phyloP scores from a whole-genome alignment of 2,888 invertebrate genomes.

The Lithophane ornitopus region DNA sequence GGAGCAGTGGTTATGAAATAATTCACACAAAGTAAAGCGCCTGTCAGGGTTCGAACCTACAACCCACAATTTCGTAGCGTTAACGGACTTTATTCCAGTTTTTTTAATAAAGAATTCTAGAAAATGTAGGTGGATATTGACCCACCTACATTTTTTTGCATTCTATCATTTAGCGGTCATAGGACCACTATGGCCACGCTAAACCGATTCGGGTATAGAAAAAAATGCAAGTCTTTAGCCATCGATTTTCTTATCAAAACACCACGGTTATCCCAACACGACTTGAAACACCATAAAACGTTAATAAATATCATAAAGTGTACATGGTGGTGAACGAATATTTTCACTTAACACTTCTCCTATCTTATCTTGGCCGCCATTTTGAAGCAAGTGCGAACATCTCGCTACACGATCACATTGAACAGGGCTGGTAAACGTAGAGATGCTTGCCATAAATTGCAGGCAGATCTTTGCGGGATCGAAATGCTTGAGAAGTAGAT shows the following conservation, averaged over 20 bases:
- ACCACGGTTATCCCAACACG: conserved; percentile 3
- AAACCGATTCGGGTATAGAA: neutral
- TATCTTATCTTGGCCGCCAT: conserved; percentile 74
- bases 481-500: neutral
- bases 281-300: conserved; percentile 26
- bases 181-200: neutral
- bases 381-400: conserved; percentile 61
- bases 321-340: conserved; percentile 56
- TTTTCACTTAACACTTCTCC: conserved; percentile 69
- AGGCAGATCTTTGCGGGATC: too few species aligned
- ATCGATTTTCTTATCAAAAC: conserved; percentile 5
- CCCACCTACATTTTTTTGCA: too few species aligned
- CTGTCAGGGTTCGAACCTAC: neutral
- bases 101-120: neutral
- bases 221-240: neutral
- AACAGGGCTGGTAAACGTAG: conserved; percentile 48
- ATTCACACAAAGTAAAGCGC: neutral
- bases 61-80: neutral
- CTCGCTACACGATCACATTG: conserved; percentile 59
- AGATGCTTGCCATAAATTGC: neutral
- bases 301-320: conserved; percentile 51
- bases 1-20: neutral
- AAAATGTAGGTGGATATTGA: neutral
- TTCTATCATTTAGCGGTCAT: too few species aligned
- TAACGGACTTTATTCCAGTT: neutral